Conservation (phyloP, 2,113 vertebrate genomes). For the Leptosomus discolor region DNA sequence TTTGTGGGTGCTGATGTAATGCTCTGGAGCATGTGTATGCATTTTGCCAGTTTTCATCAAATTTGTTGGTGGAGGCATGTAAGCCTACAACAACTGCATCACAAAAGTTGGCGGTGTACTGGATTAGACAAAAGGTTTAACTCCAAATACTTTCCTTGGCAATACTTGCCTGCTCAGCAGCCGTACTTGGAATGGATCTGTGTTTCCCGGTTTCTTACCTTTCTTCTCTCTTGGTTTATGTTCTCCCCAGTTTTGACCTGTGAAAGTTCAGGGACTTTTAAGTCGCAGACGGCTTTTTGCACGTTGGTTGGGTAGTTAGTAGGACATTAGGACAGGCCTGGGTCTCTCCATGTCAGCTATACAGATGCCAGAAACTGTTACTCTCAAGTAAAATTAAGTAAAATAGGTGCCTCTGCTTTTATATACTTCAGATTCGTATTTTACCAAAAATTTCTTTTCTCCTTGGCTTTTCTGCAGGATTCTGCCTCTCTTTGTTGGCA, state of each 20-base stretch:
- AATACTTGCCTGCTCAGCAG: neutral
- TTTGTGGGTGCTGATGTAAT: neutral
- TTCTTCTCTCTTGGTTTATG: neutral
- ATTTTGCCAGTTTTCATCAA: neutral
- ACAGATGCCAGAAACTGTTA: neutral
- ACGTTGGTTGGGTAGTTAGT: accelerated
- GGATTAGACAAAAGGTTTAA: neutral
- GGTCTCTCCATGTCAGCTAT: neutral
- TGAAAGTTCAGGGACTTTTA: neutral
- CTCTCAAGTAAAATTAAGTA: neutral
- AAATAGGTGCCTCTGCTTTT: neutral
- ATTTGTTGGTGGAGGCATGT: neutral
- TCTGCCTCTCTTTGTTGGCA: neutral
- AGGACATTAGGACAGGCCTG: neutral
- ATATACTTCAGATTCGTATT: neutral
- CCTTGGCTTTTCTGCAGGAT: neutral
- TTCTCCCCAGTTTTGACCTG: neutral
- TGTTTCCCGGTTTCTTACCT: neutral
- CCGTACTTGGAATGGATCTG: neutral
- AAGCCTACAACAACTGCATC: neutral
- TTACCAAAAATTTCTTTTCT: neutral
- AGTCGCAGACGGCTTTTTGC: neutral
- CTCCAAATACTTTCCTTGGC: neutral
- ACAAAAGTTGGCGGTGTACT: neutral
- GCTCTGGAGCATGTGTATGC: no score